These are phyloP conservation scores for Ursus arctos DNA, from an alignment of 2,113 vertebrate genomes.

Conservation along the genomic window DNA sequence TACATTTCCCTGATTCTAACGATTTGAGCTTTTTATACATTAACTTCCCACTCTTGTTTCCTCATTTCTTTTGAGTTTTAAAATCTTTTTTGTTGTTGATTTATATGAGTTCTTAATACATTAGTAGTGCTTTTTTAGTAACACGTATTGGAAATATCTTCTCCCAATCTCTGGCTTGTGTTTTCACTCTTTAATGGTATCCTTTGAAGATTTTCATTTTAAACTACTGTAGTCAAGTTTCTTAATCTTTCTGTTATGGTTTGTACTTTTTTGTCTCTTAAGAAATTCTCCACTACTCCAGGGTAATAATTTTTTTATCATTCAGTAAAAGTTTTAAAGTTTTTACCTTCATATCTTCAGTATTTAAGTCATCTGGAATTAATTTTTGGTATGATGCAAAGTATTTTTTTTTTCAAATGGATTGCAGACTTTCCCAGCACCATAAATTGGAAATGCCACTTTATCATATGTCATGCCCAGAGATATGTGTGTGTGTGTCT, in stretches of 20 bases:
- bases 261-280: background rate
- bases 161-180: background rate
- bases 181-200: background rate
- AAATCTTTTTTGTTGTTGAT: background rate
- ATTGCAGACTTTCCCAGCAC: background rate
- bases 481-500: background rate
- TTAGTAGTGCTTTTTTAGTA: background rate
- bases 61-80: background rate
- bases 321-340: background rate
- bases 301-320: background rate
- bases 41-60: background rate
- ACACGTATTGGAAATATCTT: background rate
- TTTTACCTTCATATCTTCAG: background rate
- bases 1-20: background rate
- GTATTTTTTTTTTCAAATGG: background rate
- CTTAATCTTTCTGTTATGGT: background rate
- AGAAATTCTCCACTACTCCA: background rate
- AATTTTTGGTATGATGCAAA: background rate
- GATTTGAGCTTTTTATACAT: background rate
- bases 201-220: conserved; percentile 2
- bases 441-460: background rate
- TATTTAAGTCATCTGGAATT: background rate
- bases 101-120: background rate
- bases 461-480: background rate
- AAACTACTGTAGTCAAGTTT: background rate